A percentile compares a stretch with the other conserved stretches of the same genome.
Evolutionary conservation across 2,797 vertebrate genomes (phyloP).

Genomic region (Chloroceryle inda): DNA sequence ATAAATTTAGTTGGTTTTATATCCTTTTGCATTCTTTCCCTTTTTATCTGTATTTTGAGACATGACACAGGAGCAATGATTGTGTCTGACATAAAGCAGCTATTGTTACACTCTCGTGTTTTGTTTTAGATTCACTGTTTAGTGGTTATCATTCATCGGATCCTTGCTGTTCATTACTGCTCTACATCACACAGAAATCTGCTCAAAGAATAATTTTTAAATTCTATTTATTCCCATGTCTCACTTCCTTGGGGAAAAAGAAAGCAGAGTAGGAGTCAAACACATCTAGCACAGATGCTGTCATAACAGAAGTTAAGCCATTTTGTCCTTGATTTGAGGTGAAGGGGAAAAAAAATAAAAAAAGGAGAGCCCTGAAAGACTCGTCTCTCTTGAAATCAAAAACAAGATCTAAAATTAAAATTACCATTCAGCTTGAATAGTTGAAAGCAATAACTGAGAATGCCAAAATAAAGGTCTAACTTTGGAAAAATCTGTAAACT

Average conservation of each 20-base stretch:
- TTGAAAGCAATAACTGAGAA: background rate
- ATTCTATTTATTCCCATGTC: background rate
- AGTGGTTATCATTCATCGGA: background rate
- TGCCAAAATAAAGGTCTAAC: background rate
- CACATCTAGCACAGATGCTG: background rate
- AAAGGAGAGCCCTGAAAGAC: background rate
- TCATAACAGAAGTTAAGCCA: background rate
- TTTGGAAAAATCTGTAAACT: background rate
- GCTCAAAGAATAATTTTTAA: background rate
- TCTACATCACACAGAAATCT: background rate
- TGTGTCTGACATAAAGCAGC: background rate
- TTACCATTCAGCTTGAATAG: background rate
- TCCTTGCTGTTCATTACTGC: background rate
- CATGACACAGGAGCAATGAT: accelerated
- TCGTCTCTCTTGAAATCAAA: background rate
- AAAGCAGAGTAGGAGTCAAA: background rate
- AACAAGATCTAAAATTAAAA: background rate
- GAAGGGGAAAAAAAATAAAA: background rate
- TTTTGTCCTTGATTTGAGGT: background rate
- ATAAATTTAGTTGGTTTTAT: background rate
- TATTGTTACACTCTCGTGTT: background rate
- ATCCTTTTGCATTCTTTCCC: background rate
- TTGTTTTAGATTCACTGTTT: background rate
- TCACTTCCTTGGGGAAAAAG: background rate
- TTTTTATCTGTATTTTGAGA: background rate